Percentiles rank a stretch among this genome's conserved stretches.
Evolutionary conservation across 2,888 invertebrate species (phyloP).

Genomic region (Maniola hyperantus): DNA sequence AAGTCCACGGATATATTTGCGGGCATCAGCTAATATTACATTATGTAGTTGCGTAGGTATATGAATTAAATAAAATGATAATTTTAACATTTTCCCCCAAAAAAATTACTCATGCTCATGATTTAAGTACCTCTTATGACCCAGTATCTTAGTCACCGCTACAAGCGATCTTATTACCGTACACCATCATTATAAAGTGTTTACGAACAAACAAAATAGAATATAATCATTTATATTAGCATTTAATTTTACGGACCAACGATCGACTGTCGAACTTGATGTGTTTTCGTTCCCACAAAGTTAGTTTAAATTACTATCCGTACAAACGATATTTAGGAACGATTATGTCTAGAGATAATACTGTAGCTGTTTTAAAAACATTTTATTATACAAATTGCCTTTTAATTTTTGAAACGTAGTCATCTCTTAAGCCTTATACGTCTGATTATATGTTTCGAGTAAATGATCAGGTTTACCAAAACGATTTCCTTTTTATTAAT

Average conservation of each 20-base stretch:
- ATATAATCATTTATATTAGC: slow-evolving; percentile 77
- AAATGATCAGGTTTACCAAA: background rate
- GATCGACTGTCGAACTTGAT: slow-evolving; percentile 57
- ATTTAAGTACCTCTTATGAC: background rate
- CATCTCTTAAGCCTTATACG: slow-evolving; percentile 12
- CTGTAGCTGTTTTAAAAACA: slow-evolving; percentile 29
- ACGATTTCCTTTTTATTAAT: slow-evolving; percentile 3
- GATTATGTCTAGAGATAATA: slow-evolving; percentile 39
- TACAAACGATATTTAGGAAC: slow-evolving; percentile 41
- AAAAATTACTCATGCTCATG: slow-evolving; percentile 2
- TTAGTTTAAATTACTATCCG: slow-evolving; percentile 41
- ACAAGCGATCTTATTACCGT: slow-evolving; percentile 62
- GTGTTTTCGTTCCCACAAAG: slow-evolving; percentile 46
- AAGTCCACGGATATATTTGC: no score
- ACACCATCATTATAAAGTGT: slow-evolving; percentile 61
- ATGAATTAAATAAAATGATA: no score
- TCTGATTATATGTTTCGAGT: slow-evolving; percentile 17
- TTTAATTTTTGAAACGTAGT: slow-evolving; percentile 31
- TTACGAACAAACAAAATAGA: slow-evolving; percentile 70
- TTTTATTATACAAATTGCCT: slow-evolving; percentile 38
- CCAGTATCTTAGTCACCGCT: slow-evolving; percentile 46
- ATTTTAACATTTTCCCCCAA: background rate
- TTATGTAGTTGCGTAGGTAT: no score
- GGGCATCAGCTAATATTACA: no score
- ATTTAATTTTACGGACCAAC: slow-evolving; percentile 79